Base-by-base conservation (phyloP, 2,888 invertebrate genomes). In the Myopa testacea region DNA sequence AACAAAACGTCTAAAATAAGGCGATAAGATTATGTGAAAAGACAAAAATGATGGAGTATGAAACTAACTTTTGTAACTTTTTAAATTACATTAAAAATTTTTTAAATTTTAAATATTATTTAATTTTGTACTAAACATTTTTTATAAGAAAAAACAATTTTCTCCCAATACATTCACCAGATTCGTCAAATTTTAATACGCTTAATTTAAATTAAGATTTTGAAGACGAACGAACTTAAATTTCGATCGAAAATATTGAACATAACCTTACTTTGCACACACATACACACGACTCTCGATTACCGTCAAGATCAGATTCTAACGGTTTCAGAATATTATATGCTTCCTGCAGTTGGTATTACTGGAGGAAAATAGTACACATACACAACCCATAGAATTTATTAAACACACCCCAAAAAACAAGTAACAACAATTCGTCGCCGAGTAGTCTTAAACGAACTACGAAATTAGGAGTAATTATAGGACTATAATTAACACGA, bases 371-470 rank as follows among this genome's bases (percentile, higher is more conserved):
- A 67, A 45, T 58, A 62, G 40, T 78, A 79, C 81, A 80, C 80
- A 81, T 81, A 81, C 80, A 81, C 77, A 80, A 52, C 40, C 4
- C 14, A 50, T 50, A 4, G 37, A 73, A 69, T 26, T 67, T 60
- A 60, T 26, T 75, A 60, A 75, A 75, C 68, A 75, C 75, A 69
- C 69, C 68, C 58, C n/a, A 12, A 4, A 26, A 16, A 45, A 38
- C 14, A 58, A 26, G 34, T 2, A 38, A 45, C 50, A 63, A 74
- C 62, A 74, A 74, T 1, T 55, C 55, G n/a, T 8, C 55, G 16
- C 7, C 6, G 6, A 6, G 45, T 6, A 8, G 55, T 12, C 2
- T 16, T 4, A 16, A 10, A 55, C 2, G 10, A 55, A 45, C 4
- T 26, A 45, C 45, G 45, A 6, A 10, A 45, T 45, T 45, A 45